phyloP scores from a whole-genome alignment of 2,113 vertebrate species.

The Rissa tridactyla region DNA sequence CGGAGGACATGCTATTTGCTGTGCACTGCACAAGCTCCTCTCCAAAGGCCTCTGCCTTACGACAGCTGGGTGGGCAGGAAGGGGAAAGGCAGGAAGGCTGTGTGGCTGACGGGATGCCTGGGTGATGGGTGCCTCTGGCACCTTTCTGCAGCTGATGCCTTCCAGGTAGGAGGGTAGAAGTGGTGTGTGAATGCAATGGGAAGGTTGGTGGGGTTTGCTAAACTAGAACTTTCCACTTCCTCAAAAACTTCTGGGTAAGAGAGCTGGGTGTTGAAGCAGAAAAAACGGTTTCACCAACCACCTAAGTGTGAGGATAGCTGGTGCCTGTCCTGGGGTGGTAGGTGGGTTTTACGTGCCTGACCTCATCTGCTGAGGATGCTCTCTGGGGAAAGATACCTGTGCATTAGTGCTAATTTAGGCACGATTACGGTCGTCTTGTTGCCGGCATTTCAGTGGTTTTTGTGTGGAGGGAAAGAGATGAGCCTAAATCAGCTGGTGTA shows the following conservation, averaged over 20 bases:
- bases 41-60: neutral
- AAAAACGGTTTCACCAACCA: neutral
- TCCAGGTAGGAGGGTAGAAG: neutral
- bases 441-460: neutral
- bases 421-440: neutral
- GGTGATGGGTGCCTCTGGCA: rapidly evolving
- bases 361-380: neutral
- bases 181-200: neutral
- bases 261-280: neutral
- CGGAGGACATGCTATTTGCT: neutral
- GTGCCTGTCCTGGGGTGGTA: rapidly evolving
- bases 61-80: neutral
- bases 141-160: neutral
- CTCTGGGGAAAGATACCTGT: neutral
- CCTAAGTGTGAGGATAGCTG: neutral
- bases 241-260: neutral
- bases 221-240: neutral
- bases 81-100: rapidly evolving
- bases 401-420: neutral
- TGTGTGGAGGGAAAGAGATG: neutral
- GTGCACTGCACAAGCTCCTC: neutral
- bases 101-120: neutral
- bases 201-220: neutral
- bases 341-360: neutral
- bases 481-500: neutral